Base-by-base conservation (phyloP, 2,888 invertebrate genomes). In the Macrophya alboannulata region DNA sequence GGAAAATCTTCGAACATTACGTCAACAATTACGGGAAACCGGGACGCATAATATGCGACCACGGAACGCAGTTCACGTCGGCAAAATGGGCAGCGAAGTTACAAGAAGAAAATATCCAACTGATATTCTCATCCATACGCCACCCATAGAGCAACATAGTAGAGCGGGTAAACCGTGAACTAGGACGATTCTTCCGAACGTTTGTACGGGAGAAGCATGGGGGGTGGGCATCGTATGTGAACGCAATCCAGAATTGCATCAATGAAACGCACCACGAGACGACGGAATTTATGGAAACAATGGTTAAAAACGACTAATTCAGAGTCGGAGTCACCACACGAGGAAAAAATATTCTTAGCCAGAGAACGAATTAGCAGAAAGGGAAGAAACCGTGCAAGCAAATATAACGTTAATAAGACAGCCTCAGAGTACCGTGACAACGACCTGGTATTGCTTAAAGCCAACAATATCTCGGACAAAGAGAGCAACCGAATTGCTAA, bases 331-430 rank as follows among this genome's bases (percentile, higher is more conserved):
- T 10, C 65, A 8, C 68, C 77, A 25, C n/a, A 68, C 5, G 59
- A 85, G 25, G 43, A 77, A 25, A 85, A 85, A 85, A 68, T 77
- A 48, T 72, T 37, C 9, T 43, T 72, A 43, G 72, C 72, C 0
- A 10, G 72, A 5, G 72, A 72, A 72, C 10, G n/a, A n/a, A 72
- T 72, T 17, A 37, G 43, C 17, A 12, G 72, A 15, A 72, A 72
- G n/a, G 43, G 43, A 43, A 15, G 5, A 40, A 17, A 17, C 4
- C 43, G 43, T 5, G 43, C 40, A 12, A 17, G n/a, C 0, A n/a
- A 72, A 43, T 40, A 40, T 1, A 65, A 65, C 31, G 65, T 4
- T 1, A 65, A 65, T 15, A 65, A 62, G 21, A 62, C n/a, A 62
- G 17, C 15, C 8, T 62, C 62, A 62, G 62, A 62, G 3, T 62